Conservation (phyloP, 2,888 invertebrate genomes). For the Rutpela maculata region DNA sequence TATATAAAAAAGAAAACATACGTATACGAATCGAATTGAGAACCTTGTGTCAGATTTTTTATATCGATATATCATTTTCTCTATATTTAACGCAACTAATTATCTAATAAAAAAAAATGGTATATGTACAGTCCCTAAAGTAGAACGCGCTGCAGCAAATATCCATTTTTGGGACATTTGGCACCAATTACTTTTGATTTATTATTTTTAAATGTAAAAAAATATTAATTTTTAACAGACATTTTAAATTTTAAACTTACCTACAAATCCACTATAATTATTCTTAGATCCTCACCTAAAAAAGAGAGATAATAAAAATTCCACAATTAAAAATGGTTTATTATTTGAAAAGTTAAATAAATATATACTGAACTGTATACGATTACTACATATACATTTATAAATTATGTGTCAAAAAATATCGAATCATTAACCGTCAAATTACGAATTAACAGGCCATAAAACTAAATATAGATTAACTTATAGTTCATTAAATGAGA, state of each 20-base stretch:
- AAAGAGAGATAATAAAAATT: neutral
- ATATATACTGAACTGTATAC: neutral
- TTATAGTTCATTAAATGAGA: conserved; percentile 59
- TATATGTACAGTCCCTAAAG: no score
- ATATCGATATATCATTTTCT: no score
- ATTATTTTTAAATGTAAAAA: no score
- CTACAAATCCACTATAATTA: neutral
- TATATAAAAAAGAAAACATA: no score
- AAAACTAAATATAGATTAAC: conserved; percentile 58
- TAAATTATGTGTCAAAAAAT: conserved; percentile 28
- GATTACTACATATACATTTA: neutral
- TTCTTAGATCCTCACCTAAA: neutral
- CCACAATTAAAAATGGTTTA: neutral
- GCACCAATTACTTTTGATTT: no score
- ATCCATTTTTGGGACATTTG: no score
- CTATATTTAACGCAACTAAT: no score
- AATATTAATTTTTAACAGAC: no score
- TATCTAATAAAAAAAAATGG: no score
- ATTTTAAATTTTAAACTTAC: neutral
- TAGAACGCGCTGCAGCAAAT: no score
- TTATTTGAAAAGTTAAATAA: neutral
- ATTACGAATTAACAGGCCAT: conserved; percentile 60
- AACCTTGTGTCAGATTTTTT: no score
- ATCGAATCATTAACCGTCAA: conserved; percentile 43
- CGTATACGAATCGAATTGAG: no score